phyloP scores from a whole-genome alignment of 2,113 vertebrate species.

The Etia nguti region DNA sequence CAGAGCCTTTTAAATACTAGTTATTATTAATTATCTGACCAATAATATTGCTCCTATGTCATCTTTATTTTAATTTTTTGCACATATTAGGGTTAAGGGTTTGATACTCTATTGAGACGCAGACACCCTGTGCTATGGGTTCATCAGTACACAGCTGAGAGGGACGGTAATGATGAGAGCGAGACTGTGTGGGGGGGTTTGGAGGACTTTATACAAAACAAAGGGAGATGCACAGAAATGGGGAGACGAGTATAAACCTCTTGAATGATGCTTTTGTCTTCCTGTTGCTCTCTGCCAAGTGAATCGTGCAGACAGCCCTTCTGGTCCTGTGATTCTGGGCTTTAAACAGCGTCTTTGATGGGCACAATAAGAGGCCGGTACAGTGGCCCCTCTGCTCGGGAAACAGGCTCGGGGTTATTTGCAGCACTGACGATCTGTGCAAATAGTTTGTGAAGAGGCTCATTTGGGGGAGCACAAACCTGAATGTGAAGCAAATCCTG shows the following conservation, averaged over 20 bases:
- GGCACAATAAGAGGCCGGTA: background rate
- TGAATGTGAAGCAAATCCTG: background rate
- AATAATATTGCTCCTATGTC: too few relatives aligned
- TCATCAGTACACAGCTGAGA: background rate
- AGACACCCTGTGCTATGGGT: background rate
- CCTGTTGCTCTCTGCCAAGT: constrained; percentile 5
- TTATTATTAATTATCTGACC: too few relatives aligned
- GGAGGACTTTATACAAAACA: background rate
- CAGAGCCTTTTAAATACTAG: too few relatives aligned
- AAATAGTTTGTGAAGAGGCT: background rate
- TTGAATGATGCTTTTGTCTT: constrained; percentile 34
- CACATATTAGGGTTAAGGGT: too few relatives aligned
- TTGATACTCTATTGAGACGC: background rate
- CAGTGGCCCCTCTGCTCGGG: background rate
- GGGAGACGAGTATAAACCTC: background rate
- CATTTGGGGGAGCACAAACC: background rate
- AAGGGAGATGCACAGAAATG: background rate
- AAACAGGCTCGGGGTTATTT: background rate
- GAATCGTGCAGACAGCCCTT: background rate
- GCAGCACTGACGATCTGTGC: background rate
- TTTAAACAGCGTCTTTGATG: constrained; percentile 26
- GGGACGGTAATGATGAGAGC: background rate
- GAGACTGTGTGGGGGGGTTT: background rate
- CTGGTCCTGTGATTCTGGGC: background rate
- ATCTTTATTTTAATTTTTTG: too few relatives aligned